Evolutionary conservation across 2,888 invertebrate genomes (phyloP).

Genomic region (Thera obeliscata): DNA sequence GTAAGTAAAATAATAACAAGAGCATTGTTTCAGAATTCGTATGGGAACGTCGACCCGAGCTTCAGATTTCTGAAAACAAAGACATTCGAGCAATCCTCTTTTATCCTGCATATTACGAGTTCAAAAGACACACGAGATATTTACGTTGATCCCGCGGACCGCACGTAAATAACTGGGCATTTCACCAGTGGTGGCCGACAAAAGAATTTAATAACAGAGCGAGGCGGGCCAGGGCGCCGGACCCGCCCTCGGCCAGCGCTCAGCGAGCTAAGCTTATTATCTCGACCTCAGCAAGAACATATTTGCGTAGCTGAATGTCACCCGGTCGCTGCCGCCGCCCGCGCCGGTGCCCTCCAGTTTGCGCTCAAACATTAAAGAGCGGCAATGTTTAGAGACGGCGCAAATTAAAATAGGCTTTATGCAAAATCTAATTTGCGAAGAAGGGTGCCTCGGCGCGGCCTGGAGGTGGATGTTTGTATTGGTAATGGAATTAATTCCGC

Average conservation of each 20-base stretch:
- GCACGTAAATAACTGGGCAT: constrained; percentile 74
- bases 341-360: constrained; percentile 63
- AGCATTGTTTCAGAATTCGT: constrained; percentile 24
- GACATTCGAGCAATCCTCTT: constrained; percentile 65
- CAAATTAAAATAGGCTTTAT: constrained; percentile 84
- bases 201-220: constrained; percentile 81
- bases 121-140: constrained; percentile 72
- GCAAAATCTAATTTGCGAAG: constrained; percentile 82
- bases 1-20: constrained; percentile 53
- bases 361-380: constrained; percentile 81
- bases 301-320: constrained; percentile 80
- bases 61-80: constrained; percentile 41
- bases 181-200: constrained; percentile 65
- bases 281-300: constrained; percentile 71
- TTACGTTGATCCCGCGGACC: constrained; percentile 71
- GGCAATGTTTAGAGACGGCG: constrained; percentile 78
- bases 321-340: constrained; percentile 60
- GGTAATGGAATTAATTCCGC: constrained; percentile 79
- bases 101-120: constrained; percentile 61
- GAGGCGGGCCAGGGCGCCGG: constrained; percentile 58
- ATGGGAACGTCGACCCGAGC: constrained; percentile 12
- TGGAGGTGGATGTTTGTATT: constrained; percentile 76
- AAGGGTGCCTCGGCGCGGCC: constrained; percentile 66
- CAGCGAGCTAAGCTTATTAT: constrained; percentile 75
- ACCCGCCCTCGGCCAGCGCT: constrained; percentile 55